Evolutionary conservation across 2,797 vertebrate genomes (phyloP).

Genomic region (Enteromius unitaeniatus): DNA sequence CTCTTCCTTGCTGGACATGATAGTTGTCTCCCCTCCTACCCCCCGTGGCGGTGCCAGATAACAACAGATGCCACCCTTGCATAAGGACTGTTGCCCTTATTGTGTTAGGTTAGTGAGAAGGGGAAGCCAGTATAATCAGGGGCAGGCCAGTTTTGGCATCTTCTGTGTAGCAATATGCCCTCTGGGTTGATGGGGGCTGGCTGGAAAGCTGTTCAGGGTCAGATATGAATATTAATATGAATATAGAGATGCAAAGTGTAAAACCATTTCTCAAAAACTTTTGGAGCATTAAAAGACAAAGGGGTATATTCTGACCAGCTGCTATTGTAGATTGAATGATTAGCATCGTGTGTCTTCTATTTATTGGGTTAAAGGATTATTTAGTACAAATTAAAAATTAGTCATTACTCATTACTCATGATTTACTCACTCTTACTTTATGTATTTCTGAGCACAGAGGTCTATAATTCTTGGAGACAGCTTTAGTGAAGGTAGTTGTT

Average conservation of each 20-base stretch:
- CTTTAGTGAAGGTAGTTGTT: neutral
- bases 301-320: neutral
- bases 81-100: constrained; percentile 46
- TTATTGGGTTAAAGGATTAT: neutral
- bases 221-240: constrained; percentile 58
- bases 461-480: neutral
- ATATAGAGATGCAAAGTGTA: constrained; percentile 48
- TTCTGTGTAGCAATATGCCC: constrained; percentile 45
- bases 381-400: neutral
- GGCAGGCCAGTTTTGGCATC: constrained; percentile 45
- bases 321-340: neutral
- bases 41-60: constrained; percentile 46
- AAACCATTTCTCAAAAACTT: constrained; percentile 45
- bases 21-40: constrained; percentile 18
- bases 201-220: constrained; percentile 42
- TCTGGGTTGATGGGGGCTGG: constrained; percentile 46
- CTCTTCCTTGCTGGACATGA: constrained; percentile 33
- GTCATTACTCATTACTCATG: neutral
- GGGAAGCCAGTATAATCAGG: constrained; percentile 50
- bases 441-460: neutral
- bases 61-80: constrained; percentile 55
- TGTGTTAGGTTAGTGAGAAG: constrained; percentile 48
- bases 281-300: neutral
- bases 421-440: neutral
- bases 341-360: neutral